Conservation (phyloP, 2,888 invertebrate genomes). For the Brachyopa scutellaris region DNA sequence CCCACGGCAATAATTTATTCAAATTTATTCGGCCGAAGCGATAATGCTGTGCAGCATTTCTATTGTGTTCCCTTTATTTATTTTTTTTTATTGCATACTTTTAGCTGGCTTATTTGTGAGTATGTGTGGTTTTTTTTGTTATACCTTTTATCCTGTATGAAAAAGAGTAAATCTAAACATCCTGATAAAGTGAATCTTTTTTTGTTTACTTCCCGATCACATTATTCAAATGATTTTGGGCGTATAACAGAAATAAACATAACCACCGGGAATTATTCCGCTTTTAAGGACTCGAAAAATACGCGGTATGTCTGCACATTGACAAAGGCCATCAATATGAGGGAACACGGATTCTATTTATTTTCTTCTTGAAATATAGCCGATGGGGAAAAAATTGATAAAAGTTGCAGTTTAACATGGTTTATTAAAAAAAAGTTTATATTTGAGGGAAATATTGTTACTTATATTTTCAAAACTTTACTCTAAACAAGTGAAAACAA, state of each 20-base stretch:
- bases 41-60: constrained; percentile 36
- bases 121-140: neutral
- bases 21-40: constrained; percentile 47
- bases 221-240: constrained; percentile 37
- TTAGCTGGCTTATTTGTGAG: constrained; percentile 13
- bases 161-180: constrained; percentile 5
- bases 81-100: constrained; percentile 23
- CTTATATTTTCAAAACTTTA: no score
- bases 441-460: no score
- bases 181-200: neutral
- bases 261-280: neutral
- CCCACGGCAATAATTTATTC: constrained; percentile 42
- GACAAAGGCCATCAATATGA: no score
- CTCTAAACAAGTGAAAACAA: no score
- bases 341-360: no score
- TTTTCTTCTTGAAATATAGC: no score
- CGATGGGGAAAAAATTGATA: no score
- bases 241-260: neutral
- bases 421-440: no score
- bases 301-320: no score
- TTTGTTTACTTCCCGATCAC: neutral
- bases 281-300: neutral
- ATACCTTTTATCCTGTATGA: neutral
- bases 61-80: constrained; percentile 12
- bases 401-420: no score